Percentiles rank a stretch among this genome's conserved stretches.
Conservation (phyloP, 2,797 vertebrate species). For the Garrulus glandarius region DNA sequence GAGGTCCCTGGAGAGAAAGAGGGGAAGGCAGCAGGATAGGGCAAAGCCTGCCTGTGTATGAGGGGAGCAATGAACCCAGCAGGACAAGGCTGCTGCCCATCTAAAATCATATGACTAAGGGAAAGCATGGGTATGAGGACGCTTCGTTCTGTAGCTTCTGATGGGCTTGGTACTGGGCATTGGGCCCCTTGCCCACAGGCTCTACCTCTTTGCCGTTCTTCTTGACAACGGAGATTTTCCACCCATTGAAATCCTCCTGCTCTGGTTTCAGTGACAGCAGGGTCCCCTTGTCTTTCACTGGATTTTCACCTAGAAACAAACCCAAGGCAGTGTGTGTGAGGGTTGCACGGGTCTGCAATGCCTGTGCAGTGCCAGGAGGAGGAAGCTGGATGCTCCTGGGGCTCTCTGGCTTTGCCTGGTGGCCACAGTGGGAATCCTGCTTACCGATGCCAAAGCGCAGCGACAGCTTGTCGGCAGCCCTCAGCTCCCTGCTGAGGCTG, state of each 20-base stretch:
- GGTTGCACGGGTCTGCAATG: rapidly evolving
- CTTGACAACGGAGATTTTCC: conserved; percentile 5
- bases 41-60: rapidly evolving
- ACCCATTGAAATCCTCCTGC: neutral
- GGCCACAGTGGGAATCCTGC: rapidly evolving
- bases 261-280: neutral
- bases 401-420: rapidly evolving
- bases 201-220: conserved; percentile 47
- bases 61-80: neutral
- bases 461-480: neutral
- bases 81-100: neutral
- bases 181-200: neutral
- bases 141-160: neutral
- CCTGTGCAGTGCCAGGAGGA: rapidly evolving
- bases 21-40: neutral
- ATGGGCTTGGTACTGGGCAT: neutral
- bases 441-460: conserved; percentile 31
- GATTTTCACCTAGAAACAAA: conserved; percentile 29
- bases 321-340: neutral
- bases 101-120: neutral
- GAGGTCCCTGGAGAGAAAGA: neutral
- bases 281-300: neutral
- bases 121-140: neutral
- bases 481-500: conserved; percentile 10
- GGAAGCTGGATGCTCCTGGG: neutral